Conservation (phyloP, 2,113 vertebrate species). For the Leiothrix lutea region DNA sequence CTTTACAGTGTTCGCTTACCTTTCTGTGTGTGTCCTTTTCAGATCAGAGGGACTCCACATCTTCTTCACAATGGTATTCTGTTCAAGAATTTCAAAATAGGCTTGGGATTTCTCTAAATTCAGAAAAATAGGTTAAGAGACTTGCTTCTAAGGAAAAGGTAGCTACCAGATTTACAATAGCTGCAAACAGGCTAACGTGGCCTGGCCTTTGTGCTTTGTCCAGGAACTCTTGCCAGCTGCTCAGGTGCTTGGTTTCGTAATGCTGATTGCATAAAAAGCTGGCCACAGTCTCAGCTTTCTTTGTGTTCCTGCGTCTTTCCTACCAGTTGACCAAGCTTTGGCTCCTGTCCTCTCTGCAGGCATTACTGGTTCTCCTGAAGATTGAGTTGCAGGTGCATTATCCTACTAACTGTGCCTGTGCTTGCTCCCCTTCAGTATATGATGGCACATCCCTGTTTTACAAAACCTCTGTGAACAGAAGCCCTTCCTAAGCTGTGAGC, state of each 20-base stretch:
- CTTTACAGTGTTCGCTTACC: background rate
- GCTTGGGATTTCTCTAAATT: background rate
- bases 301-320: background rate
- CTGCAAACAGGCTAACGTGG: background rate
- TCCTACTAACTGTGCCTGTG: background rate
- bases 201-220: background rate
- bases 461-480: background rate
- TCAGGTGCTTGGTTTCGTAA: constrained; percentile 2
- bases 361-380: background rate
- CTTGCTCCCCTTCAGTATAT: background rate
- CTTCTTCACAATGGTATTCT: background rate
- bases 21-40: background rate
- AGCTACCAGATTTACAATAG: background rate
- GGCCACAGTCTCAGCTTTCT: background rate
- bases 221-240: background rate
- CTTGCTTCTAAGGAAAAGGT: background rate
- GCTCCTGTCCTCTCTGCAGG: background rate
- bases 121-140: background rate
- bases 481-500: background rate
- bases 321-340: background rate
- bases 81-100: background rate
- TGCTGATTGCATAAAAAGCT: background rate
- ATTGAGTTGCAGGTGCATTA: background rate
- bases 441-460: background rate
- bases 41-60: background rate